Percentiles rank a stretch among this genome's conserved stretches.
Conservation (phyloP, 2,797 vertebrate genomes). For the Cottoperca gobio region DNA sequence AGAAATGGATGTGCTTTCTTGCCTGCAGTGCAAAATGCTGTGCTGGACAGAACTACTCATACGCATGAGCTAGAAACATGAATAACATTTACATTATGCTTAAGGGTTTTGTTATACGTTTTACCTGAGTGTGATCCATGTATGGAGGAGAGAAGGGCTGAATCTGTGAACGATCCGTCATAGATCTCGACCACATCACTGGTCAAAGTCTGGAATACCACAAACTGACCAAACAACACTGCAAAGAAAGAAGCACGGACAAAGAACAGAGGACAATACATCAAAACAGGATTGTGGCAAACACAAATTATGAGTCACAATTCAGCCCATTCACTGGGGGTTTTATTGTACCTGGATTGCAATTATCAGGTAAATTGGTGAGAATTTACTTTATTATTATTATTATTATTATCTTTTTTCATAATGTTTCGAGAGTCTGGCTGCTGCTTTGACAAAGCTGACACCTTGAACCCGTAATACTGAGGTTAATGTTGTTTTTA, state of each 20-base stretch:
- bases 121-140: conserved; percentile 98
- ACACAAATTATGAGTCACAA: background rate
- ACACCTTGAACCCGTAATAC: conserved; percentile 15
- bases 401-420: background rate
- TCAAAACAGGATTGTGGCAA: background rate
- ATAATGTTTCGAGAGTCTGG: conserved; percentile 2
- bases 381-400: background rate
- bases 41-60: background rate
- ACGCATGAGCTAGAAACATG: background rate
- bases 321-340: background rate
- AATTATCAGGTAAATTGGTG: conserved; percentile 25
- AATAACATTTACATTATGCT: background rate
- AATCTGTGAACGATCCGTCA: conserved; percentile 91
- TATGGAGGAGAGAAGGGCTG: conserved; percentile 93
- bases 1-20: conserved; percentile 1
- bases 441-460: conserved; percentile 3
- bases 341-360: background rate
- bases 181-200: conserved; percentile 95
- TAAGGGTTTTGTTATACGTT: conserved; percentile 15
- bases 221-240: conserved; percentile 99
- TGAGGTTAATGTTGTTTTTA: conserved; percentile 30
- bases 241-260: conserved; percentile 19
- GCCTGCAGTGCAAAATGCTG: background rate
- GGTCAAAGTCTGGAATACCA: conserved; percentile 95
- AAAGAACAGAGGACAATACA: background rate